Conservation (phyloP, 2,113 vertebrate species). For the Leptobrachium ailaonicum region DNA sequence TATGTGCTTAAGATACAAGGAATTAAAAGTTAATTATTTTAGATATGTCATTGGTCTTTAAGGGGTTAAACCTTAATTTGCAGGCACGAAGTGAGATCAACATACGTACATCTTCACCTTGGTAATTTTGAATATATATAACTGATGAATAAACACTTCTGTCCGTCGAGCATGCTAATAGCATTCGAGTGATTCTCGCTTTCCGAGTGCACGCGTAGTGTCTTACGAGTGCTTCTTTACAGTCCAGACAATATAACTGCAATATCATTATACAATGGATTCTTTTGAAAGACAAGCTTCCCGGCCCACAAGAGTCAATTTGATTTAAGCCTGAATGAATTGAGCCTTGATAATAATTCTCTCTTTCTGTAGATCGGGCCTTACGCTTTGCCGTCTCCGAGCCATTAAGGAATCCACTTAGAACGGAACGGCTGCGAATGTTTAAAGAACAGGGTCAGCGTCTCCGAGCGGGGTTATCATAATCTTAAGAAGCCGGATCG, state of each 20-base stretch:
- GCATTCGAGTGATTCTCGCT: not conserved
- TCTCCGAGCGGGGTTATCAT: not conserved
- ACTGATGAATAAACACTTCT: not conserved
- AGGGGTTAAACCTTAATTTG: too few species aligned
- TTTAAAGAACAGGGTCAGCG: not conserved
- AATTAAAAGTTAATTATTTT: too few species aligned
- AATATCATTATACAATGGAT: not conserved
- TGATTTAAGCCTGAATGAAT: not conserved
- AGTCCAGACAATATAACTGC: not conserved
- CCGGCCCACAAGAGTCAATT: not conserved
- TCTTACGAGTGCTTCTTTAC: not conserved
- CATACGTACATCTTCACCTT: not conserved
- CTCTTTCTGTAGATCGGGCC: not conserved
- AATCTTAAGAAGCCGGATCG: not conserved
- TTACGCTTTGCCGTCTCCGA: not conserved
- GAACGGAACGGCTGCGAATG: not conserved
- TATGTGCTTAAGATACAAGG: too few species aligned
- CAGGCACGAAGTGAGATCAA: not conserved
- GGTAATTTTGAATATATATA: not conserved
- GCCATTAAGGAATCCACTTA: not conserved
- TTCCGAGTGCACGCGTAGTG: not conserved
- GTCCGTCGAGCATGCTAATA: not conserved
- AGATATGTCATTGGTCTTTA: too few species aligned
- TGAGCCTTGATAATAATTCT: not conserved
- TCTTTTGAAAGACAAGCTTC: not conserved